These are phyloP conservation scores for Sebastes paucispinis DNA, from an alignment of 2,797 vertebrate species.

Conservation along the genomic window DNA sequence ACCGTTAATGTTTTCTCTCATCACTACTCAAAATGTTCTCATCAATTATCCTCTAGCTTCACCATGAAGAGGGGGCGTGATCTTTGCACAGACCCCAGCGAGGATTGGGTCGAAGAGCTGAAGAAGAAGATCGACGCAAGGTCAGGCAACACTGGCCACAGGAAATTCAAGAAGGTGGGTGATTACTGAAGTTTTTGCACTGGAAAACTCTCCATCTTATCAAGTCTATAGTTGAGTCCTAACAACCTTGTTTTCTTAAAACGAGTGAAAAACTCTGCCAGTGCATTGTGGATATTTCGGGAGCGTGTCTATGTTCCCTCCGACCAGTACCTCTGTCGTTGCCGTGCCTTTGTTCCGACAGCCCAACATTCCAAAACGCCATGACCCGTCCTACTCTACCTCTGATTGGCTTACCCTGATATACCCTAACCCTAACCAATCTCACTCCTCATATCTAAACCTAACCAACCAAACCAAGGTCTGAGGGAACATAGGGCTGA, in stretches of 20 bases:
- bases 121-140: slow-evolving; percentile 35
- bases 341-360: no score
- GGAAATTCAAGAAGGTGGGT: slow-evolving; percentile 2
- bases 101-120: slow-evolving; percentile 61
- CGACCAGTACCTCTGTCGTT: no score
- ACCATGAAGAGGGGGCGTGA: slow-evolving; percentile 47
- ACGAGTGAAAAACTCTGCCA: background rate
- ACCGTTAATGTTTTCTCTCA: background rate
- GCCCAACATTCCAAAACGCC: no score
- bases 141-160: accelerated
- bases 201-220: background rate
- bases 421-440: no score
- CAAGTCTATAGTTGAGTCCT: background rate
- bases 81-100: slow-evolving; percentile 70
- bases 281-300: background rate
- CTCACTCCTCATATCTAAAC: no score
- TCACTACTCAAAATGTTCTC: background rate
- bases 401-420: no score
- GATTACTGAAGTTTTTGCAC: background rate
- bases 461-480: no score
- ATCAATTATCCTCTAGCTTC: slow-evolving; percentile 63
- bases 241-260: background rate
- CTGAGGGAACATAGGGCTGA: no score
- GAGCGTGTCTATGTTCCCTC: no score
- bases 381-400: no score